Base-by-base conservation (phyloP, 2,888 invertebrate genomes). In the Melanophora roralis region DNA sequence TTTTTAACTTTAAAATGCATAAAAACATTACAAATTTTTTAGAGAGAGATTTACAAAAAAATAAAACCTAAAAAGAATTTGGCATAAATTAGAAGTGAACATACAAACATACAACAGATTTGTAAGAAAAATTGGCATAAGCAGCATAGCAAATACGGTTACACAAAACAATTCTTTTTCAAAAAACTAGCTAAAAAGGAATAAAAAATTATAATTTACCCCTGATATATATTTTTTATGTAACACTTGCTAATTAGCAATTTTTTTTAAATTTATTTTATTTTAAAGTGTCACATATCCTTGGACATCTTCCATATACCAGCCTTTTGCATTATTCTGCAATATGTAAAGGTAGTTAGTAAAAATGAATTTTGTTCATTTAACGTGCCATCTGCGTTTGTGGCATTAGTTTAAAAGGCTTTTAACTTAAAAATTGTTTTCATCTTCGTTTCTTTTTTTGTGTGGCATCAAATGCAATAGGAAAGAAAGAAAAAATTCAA, bases 401-500 rank as follows among this genome's bases (percentile, higher is more conserved):
- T 57, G 75, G 69, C 76, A 76, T 76, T 80, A 80, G 75, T 80
- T 76, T 64, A 80, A 80, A 76, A 76, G 79, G 71, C 57, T 64
- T 80, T 76, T 57, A 62, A 67, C 75, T 72, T 62, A 72, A 80
- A 75, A 75, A 75, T 67, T 49, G 45, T 75, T 80, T 72, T 72
- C 55, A 62, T 72, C 55, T 69, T 49, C 38, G 32, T 27, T 43
- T 72, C 51, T 62, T 14, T 38, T 64, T 16, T 23, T 49, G n/a
- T 49, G 45, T 27, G 68, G 19, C 60, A 67, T 16, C 67, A 5
- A 45, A 65, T 72, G 57, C 65, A 49, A 57, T 57, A n/a, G 23
- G 62, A 36, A 32, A 43, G 34, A 38, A 43, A 23, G 55, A 36
- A 38, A 9, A n/a, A 64, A n/a, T n/a, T n/a, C n/a, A n/a, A n/a